phyloP scores from a whole-genome alignment of 1,140 invertebrate species.

The Leptopilina clavipes region DNA sequence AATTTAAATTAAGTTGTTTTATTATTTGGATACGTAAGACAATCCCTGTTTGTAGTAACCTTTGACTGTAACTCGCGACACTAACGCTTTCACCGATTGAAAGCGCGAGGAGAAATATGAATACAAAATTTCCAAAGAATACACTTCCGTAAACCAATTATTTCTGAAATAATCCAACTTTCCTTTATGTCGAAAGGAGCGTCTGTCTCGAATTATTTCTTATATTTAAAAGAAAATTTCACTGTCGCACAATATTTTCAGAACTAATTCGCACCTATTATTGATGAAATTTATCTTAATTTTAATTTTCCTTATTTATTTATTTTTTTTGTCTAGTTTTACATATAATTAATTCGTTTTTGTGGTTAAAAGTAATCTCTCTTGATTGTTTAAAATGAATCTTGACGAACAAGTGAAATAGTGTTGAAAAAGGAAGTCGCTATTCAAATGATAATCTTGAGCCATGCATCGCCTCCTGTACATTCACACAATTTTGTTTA shows the following conservation, averaged over 20 bases:
- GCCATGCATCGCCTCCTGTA: slow-evolving; percentile 11
- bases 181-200: background rate
- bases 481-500: slow-evolving; percentile 15
- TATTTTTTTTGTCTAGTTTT: no score
- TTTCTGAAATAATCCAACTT: background rate
- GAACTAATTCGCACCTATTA: no score
- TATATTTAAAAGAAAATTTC: background rate
- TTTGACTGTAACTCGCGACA: background rate
- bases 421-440: slow-evolving; percentile 54
- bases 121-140: background rate
- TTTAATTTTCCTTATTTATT: no score
- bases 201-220: no score
- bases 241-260: no score
- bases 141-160: slow-evolving; percentile 4
- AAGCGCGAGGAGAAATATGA: background rate
- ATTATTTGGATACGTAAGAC: background rate
- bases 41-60: background rate
- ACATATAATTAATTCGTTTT: no score
- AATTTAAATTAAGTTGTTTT: background rate
- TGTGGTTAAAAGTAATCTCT: no score
- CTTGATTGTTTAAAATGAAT: no score
- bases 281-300: no score
- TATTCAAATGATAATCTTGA: slow-evolving; percentile 56
- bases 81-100: slow-evolving; percentile 14
- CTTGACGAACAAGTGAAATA: slow-evolving; percentile 30